A percentile compares a stretch with the other conserved stretches of the same genome.
These are phyloP conservation scores for Aegotheles bennettii DNA, from an alignment of 2,113 vertebrate genomes.

Conservation along the genomic window DNA sequence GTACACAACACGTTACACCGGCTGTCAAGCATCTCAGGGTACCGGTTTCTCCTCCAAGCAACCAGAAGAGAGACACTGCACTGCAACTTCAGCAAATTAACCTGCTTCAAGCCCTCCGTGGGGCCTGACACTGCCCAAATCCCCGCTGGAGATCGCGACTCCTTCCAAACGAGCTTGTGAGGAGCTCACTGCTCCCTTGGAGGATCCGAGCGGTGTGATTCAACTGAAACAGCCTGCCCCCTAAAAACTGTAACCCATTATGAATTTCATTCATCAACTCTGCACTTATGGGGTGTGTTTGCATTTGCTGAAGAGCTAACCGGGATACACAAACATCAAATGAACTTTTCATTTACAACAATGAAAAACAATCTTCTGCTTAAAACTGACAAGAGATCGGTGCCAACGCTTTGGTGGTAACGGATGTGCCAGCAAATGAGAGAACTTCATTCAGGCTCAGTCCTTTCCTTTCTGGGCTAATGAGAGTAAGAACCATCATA, in stretches of 20 bases:
- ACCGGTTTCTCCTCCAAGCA: background rate
- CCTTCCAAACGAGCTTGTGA: background rate
- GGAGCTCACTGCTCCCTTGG: background rate
- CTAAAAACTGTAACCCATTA: background rate
- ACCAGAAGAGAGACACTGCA: background rate
- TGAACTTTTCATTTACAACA: background rate
- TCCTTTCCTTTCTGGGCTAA: background rate
- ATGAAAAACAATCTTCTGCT: background rate
- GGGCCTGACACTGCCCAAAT: background rate
- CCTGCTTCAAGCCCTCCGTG: rapidly evolving
- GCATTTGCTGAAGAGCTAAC: background rate
- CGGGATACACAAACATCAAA: background rate
- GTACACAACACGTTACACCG: background rate
- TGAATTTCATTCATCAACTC: background rate
- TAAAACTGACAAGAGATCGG: background rate
- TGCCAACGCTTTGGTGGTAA: background rate
- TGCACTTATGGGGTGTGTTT: rapidly evolving
- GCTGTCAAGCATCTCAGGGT: background rate
- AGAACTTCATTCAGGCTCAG: background rate
- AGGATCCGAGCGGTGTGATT: background rate
- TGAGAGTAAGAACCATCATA: background rate
- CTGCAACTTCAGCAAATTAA: background rate
- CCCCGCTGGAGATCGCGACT: background rate
- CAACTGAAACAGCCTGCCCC: background rate
- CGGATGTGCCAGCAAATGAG: background rate